Evolutionary conservation across 2,113 vertebrate genomes (phyloP).

Genomic region (Callorhinus ursinus): DNA sequence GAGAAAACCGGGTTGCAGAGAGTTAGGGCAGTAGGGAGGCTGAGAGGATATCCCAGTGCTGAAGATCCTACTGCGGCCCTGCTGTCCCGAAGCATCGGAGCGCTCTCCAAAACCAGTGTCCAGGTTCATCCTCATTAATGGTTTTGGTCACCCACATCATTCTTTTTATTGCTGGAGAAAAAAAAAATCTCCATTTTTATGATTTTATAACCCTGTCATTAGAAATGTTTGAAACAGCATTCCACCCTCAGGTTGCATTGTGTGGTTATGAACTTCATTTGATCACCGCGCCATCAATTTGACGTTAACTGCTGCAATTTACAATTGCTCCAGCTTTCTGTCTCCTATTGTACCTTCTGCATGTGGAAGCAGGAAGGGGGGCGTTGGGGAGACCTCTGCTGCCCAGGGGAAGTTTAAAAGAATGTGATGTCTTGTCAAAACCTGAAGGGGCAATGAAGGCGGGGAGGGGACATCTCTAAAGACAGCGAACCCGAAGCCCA

Average conservation of each 20-base stretch:
- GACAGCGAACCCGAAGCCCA: slow-evolving; percentile 77
- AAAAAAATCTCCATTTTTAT: slow-evolving; percentile 80
- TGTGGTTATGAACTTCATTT: slow-evolving; percentile 86
- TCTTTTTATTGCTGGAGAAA: slow-evolving; percentile 75
- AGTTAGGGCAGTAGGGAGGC: neutral
- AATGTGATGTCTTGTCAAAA: slow-evolving; percentile 89
- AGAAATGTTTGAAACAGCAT: slow-evolving; percentile 81
- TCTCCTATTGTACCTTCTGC: slow-evolving; percentile 81
- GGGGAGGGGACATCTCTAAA: slow-evolving; percentile 69
- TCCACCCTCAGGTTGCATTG: slow-evolving; percentile 84
- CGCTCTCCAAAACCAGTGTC: slow-evolving; percentile 29
- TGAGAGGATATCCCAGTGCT: neutral
- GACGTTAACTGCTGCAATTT: slow-evolving; percentile 85
- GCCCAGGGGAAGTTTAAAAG: slow-evolving; percentile 88
- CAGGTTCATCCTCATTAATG: slow-evolving; percentile 70
- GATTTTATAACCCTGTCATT: slow-evolving; percentile 85
- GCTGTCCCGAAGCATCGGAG: neutral
- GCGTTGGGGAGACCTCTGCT: slow-evolving; percentile 66
- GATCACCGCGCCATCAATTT: slow-evolving; percentile 83
- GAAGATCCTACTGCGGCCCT: neutral
- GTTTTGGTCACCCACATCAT: slow-evolving; percentile 73
- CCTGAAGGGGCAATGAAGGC: slow-evolving; percentile 84
- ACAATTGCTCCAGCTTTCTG: slow-evolving; percentile 80
- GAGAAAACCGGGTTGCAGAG: neutral
- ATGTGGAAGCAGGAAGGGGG: slow-evolving; percentile 66